Evolutionary conservation across 2,888 invertebrate genomes (phyloP), one percentile per base, ranked within the genome.

Genomic region (Xestia sexstrigata): DNA sequence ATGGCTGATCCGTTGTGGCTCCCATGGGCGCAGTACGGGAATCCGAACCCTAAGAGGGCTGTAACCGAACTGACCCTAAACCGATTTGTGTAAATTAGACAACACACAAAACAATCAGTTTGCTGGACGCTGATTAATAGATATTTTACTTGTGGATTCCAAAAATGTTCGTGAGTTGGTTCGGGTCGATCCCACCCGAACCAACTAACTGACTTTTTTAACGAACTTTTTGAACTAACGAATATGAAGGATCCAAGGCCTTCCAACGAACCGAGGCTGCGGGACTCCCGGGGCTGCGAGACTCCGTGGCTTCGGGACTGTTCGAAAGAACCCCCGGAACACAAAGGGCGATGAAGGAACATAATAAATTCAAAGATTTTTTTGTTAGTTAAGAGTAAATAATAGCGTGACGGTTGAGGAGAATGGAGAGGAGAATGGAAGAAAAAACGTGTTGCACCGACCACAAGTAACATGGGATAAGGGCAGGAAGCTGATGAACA

Each of bases 41-140:
- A 68, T 70, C 63, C 68, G 66, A 74, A 73, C 72, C 86, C 70
- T 70, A 78, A 75, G 80, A 74, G 85, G 35, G 76, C 70, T 73
- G 62, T 85, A 74, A 72, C 70, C 85, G n/a, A 81, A 79, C 81
- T 83, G 78, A 83, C 88, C 89, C 78, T 82, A 77, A 86, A 88
- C 79, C 85, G 81, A 84, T 87, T 89, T 86, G 83, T 85, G 82
- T 88, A 88, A 84, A 84, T 89, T 84, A 87, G 75, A 84, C 80
- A 84, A 86, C 30, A 83, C 80, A 83, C 74, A 23, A 79, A 77
- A 75, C 69, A 69, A 74, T 82, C 76, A 70, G 77, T 86, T 78
- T 55, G 9, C 52, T 52, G 47, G 74, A 74, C 79, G 70, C 68
- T 62, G 84, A 87, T 82, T 78, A 86, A 87, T 85, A 81, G 70